These are phyloP conservation scores for Heptranchias perlo DNA, from an alignment of 2,113 vertebrate genomes.

Conservation along the genomic window DNA sequence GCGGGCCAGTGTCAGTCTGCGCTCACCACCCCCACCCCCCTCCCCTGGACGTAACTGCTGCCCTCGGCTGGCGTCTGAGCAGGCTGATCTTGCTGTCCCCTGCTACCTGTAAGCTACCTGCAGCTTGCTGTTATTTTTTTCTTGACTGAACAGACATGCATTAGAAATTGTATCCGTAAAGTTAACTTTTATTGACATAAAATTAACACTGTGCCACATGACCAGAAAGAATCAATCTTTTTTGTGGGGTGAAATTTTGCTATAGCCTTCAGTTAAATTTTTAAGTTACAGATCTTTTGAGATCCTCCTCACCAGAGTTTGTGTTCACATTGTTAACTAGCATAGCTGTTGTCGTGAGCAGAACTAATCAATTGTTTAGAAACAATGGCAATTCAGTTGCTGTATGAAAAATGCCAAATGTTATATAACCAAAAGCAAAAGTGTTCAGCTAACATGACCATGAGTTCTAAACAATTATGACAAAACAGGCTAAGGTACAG, in stretches of 20 bases:
- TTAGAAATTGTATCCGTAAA: neutral
- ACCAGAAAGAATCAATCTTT: neutral
- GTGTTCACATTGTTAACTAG: neutral
- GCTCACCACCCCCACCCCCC: too few relatives aligned
- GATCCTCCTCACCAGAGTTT: neutral
- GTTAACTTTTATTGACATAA: neutral
- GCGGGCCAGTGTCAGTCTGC: neutral
- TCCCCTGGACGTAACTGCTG: neutral
- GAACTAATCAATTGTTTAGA: neutral
- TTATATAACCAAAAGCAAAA: neutral
- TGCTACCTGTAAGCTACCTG: neutral
- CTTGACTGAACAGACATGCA: neutral
- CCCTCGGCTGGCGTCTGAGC: neutral
- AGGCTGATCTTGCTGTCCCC: neutral
- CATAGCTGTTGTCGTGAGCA: too few relatives aligned
- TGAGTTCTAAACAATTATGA: neutral
- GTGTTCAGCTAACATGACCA: neutral
- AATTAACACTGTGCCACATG: neutral
- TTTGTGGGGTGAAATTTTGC: neutral
- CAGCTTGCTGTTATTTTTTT: neutral
- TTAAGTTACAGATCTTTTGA: neutral
- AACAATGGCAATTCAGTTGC: neutral
- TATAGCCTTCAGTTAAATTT: neutral
- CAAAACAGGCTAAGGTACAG: too few relatives aligned
- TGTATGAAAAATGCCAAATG: neutral